Conservation (phyloP, 2,888 invertebrate species). For the Drosophila paramelanica region DNA sequence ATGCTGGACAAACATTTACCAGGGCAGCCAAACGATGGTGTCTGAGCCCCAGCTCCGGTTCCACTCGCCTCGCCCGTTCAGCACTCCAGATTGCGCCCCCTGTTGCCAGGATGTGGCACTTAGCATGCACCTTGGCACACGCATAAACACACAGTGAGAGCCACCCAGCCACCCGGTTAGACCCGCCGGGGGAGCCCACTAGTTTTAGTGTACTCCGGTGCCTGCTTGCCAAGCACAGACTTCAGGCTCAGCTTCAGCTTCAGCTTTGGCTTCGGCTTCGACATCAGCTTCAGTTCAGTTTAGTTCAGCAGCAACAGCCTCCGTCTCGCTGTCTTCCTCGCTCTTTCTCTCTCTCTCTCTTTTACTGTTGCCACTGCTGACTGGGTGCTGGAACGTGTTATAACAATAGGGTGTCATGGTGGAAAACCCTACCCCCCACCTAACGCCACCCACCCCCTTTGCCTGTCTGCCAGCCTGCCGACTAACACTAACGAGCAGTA, state of each 20-base stretch:
- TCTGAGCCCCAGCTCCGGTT: constrained; percentile 6
- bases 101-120: constrained; percentile 56
- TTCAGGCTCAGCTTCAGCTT: constrained; percentile 14
- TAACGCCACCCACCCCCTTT: not conserved
- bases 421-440: constrained; percentile 13
- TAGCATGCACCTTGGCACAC: constrained; percentile 76
- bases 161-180: constrained; percentile 22
- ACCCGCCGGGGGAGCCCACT: constrained; percentile 28
- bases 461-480: constrained; percentile 10
- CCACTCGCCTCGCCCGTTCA: not conserved
- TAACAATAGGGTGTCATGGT: constrained; percentile 74
- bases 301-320: constrained; percentile 18
- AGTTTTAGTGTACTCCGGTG: constrained; percentile 61
- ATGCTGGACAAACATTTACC: constrained; percentile 79
- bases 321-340: constrained; percentile 10
- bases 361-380: constrained; percentile 25
- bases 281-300: no score
- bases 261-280: no score
- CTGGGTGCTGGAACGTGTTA: constrained; percentile 69
- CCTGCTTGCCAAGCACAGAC: constrained; percentile 69
- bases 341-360: not conserved
- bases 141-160: constrained; percentile 43
- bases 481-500: constrained; percentile 80
- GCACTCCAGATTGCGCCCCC: not conserved
- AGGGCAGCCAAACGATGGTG: constrained; percentile 42